These are phyloP conservation scores for Rhinolophus ferrumequinum DNA, from an alignment of 2,113 vertebrate genomes.

Conservation along the genomic window DNA sequence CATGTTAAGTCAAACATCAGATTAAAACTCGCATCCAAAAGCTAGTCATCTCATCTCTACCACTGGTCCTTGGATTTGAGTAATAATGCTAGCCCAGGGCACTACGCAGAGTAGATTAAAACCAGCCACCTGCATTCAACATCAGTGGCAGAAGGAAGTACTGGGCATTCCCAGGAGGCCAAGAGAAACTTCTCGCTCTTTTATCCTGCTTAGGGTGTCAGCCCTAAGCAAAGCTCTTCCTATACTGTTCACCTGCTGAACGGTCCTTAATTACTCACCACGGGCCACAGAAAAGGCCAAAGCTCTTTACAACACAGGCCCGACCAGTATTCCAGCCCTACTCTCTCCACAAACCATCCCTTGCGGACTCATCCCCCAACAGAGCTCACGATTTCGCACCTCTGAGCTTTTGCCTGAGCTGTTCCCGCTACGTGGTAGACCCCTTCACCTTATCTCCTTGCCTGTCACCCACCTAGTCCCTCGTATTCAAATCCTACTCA, in stretches of 20 bases:
- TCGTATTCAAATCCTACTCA: not conserved
- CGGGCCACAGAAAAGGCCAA: not conserved
- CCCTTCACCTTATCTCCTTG: not conserved
- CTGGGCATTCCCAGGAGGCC: not conserved
- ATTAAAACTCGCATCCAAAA: not conserved
- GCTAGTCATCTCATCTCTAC: not conserved
- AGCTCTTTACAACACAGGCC: not conserved
- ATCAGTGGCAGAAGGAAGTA: not conserved
- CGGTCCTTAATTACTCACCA: not conserved
- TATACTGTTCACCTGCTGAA: not conserved
- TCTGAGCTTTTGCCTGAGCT: not conserved
- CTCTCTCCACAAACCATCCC: not conserved
- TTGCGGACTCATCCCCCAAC: not conserved
- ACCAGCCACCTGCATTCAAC: not conserved
- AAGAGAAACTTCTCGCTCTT: not conserved
- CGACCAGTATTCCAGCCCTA: not conserved
- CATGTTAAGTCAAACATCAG: not conserved
- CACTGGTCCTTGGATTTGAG: not conserved
- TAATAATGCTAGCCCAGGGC: not conserved
- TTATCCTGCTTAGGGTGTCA: not conserved
- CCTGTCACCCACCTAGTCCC: no score
- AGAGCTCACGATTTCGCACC: not conserved
- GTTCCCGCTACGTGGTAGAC: not conserved
- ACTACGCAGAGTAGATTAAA: not conserved
- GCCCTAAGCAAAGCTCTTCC: not conserved